A percentile compares a stretch with the other conserved stretches of the same genome.
These are phyloP conservation scores for Ceyx margarethae DNA, from an alignment of 2,113 vertebrate species.

Conservation along the genomic window DNA sequence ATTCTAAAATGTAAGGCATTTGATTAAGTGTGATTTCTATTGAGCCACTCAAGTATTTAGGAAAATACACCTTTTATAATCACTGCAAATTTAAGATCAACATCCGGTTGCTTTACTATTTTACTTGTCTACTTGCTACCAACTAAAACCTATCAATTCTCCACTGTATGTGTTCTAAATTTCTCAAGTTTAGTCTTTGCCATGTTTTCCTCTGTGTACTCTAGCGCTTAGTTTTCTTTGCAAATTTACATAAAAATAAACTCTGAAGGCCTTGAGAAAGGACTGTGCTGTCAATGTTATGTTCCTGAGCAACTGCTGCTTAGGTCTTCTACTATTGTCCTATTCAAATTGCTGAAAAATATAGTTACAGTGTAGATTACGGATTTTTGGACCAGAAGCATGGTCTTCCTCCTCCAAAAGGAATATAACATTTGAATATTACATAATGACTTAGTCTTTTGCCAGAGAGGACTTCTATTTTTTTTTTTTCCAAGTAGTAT, in stretches of 20 bases:
- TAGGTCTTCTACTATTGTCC: neutral
- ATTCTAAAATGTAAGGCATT: neutral
- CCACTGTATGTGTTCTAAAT: neutral
- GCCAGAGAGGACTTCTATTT: neutral
- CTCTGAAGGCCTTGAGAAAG: neutral
- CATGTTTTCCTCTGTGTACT: neutral
- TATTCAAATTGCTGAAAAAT: neutral
- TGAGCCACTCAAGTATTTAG: neutral
- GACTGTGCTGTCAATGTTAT: neutral
- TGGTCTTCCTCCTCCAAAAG: neutral
- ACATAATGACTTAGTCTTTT: neutral
- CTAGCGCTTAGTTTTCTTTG: neutral
- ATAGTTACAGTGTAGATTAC: neutral
- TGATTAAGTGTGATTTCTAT: neutral
- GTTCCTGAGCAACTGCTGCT: neutral
- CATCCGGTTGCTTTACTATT: neutral
- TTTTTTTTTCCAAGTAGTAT: neutral
- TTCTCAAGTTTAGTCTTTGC: neutral
- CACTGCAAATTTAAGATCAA: neutral
- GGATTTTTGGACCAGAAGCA: neutral
- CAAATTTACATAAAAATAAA: constrained; percentile 34
- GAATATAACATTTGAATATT: neutral
- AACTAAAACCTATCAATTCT: neutral
- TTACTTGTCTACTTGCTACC: neutral
- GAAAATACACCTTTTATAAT: neutral